Base-by-base conservation (phyloP, 2,888 invertebrate species). In the Rutpela maculata region DNA sequence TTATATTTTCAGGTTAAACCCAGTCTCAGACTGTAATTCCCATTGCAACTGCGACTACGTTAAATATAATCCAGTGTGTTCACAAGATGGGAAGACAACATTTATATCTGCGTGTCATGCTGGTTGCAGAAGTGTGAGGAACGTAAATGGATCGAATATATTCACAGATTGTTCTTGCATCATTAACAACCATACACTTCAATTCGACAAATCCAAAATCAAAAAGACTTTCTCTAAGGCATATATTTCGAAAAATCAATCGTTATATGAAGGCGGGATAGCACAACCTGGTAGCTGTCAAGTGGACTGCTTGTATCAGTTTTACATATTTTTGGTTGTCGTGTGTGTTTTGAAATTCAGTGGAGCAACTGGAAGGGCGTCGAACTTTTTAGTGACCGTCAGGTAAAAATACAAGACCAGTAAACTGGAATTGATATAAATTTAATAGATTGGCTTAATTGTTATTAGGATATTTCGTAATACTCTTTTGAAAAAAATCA, bases 71-170 rank as follows among this genome's bases (percentile, higher is more conserved):
- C 95, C 95, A 0, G 94, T 95, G 0, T 95, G 95, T 85, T 92
- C 93, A 5, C 91, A 92, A 79, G 92, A 93, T 78, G 92, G 92
- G 0, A 84, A 81, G 55, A 91, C 92, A 81, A 94, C 94, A 2
- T 96, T 93, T 86, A 95, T 95, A 83, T 95, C 95, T 0, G 94
- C 96, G 6, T 96, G 96, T 86, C 95, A 95, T 86, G 96, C 96
- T 19, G 96, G 96, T 6, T 96, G 95, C 86, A 91, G 89, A 68
- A 88, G 90, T 79, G 86, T 89, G 57, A 85, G 87, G 11, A 85
- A 86, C 50, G 79, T 86, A 4, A 90, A 91, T 80, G 91, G 91
- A 43, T 88, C 88, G 35, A 91, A 91, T 89, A 90, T 92, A 80
- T 87, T 85, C 80, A 76, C 90, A n/a, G 89, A 92, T 73, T 92